phyloP scores from a whole-genome alignment of 1,140 invertebrate genomes.

The Aradophagus sp. region DNA sequence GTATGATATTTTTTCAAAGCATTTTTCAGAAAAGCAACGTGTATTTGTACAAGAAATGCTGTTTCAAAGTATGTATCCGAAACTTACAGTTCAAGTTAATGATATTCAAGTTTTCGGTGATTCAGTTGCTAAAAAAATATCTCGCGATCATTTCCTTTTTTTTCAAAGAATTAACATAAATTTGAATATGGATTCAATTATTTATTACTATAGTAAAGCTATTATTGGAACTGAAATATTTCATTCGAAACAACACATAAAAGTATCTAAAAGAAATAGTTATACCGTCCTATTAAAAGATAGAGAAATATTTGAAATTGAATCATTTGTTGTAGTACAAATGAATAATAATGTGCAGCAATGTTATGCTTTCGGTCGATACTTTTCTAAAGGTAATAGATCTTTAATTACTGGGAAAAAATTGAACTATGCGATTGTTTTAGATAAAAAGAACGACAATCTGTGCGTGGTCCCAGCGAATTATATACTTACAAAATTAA shows the following conservation, averaged over 20 bases:
- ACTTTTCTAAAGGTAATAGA: not conserved
- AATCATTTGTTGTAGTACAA: slow-evolving; percentile 8
- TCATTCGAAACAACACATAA: slow-evolving; percentile 6
- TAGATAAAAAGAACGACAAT: not conserved
- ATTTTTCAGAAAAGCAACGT: slow-evolving; percentile 13
- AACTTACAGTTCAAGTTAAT: not conserved
- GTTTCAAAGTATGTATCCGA: not conserved
- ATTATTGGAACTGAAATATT: slow-evolving; percentile 11
- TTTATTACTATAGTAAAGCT: slow-evolving; percentile 8
- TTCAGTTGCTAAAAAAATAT: slow-evolving; percentile 1
- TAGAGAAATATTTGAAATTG: slow-evolving; percentile 16
- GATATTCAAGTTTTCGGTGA: slow-evolving; percentile 11
- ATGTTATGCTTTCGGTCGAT: slow-evolving; percentile 5
- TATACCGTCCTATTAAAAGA: slow-evolving; percentile 8
- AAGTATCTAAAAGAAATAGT: slow-evolving; percentile 21
- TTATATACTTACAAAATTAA: too few species aligned
- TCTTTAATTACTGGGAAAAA: not conserved
- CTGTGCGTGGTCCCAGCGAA: not conserved
- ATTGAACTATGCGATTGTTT: not conserved
- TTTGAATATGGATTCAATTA: not conserved
- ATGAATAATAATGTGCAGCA: not conserved
- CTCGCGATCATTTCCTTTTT: slow-evolving; percentile 3
- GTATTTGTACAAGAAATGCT: slow-evolving; percentile 16
- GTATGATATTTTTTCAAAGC: slow-evolving; percentile 4
- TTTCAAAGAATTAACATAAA: slow-evolving; percentile 16